phyloP scores from a whole-genome alignment of 2,113 vertebrate species.

The Octodon degus region DNA sequence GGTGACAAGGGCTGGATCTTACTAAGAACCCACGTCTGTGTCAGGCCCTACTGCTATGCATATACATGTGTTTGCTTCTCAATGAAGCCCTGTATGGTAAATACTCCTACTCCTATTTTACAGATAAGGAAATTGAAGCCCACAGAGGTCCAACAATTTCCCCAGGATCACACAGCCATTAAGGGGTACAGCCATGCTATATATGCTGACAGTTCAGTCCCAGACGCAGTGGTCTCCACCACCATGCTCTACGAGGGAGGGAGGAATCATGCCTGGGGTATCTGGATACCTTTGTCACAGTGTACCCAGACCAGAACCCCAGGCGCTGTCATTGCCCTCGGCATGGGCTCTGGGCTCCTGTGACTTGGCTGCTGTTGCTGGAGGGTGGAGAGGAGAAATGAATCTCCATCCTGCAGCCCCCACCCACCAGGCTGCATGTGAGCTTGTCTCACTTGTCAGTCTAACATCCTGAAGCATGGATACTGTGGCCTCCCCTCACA shows the following conservation, averaged over 20 bases:
- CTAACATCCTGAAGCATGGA: accelerated
- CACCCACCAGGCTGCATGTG: accelerated
- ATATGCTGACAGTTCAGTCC: too few relatives aligned
- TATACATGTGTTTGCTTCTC: neutral
- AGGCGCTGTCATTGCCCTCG: neutral
- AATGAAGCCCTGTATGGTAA: neutral
- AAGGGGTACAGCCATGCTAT: neutral
- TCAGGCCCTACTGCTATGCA: neutral
- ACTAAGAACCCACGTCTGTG: accelerated
- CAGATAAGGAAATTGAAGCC: neutral
- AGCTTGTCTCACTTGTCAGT: accelerated
- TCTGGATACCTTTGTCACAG: neutral
- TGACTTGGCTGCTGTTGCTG: neutral
- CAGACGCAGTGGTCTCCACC: neutral
- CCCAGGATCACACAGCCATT: neutral
- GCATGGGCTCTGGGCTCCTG: neutral
- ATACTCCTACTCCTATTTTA: neutral
- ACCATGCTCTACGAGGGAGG: accelerated
- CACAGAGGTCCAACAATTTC: neutral
- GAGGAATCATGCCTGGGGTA: neutral
- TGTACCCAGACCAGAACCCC: accelerated
- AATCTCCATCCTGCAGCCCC: accelerated
- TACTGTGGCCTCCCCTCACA: neutral
- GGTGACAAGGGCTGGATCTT: accelerated
- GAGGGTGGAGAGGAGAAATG: neutral